phyloP scores from a whole-genome alignment of 1,140 invertebrate species.

The Matsumurasca onukii region DNA sequence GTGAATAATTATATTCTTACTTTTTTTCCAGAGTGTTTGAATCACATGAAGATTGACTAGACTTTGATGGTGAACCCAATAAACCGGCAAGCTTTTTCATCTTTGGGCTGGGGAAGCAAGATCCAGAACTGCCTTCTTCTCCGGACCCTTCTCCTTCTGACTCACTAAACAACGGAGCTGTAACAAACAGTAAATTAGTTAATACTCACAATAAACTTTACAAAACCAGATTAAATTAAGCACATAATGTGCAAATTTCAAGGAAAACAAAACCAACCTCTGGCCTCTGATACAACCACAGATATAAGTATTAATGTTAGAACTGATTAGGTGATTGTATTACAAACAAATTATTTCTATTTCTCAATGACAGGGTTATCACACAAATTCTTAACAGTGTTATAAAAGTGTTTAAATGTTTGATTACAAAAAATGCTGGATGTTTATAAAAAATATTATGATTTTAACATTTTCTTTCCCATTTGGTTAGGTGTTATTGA shows the following conservation, averaged over 20 bases:
- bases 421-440: too few species aligned
- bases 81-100: slow-evolving; percentile 41
- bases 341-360: too few species aligned
- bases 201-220: background rate
- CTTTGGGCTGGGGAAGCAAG: slow-evolving; percentile 40
- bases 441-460: too few species aligned
- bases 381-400: too few species aligned
- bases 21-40: slow-evolving; percentile 19
- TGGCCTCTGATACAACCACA: too few species aligned
- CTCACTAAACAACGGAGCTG: slow-evolving; percentile 71
- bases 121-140: slow-evolving; percentile 50
- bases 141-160: slow-evolving; percentile 67
- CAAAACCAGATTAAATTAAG: background rate
- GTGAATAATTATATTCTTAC: too few species aligned
- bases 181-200: slow-evolving; percentile 13
- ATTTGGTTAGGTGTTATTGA: too few species aligned
- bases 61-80: slow-evolving; percentile 27
- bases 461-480: too few species aligned
- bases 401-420: too few species aligned
- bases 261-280: background rate
- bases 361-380: too few species aligned
- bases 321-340: too few species aligned
- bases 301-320: too few species aligned
- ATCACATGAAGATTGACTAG: background rate
- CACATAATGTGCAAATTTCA: background rate